These are phyloP conservation scores for Phyllostomus hastatus DNA, from an alignment of 2,113 vertebrate genomes.

Conservation along the genomic window DNA sequence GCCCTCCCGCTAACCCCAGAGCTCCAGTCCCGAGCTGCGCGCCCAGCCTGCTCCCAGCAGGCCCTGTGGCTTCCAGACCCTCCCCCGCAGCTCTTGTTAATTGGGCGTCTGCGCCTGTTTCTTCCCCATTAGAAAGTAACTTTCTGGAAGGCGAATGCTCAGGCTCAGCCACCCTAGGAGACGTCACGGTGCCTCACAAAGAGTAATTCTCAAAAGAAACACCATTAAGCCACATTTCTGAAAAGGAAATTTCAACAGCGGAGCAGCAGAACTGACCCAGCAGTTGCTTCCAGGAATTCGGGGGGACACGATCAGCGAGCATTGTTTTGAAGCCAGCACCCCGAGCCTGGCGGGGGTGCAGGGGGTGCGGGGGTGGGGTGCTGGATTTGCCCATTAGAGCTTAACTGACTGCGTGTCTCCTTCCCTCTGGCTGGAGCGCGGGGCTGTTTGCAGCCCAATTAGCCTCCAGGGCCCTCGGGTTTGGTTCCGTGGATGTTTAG, in stretches of 20 bases:
- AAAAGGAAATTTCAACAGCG: neutral
- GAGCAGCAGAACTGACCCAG: neutral
- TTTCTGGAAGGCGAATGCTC: neutral
- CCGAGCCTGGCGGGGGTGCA: neutral
- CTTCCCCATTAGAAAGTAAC: neutral
- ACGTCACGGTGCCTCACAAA: too few species aligned
- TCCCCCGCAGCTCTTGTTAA: neutral
- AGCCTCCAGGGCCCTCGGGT: conserved; percentile 43
- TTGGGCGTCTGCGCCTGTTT: neutral
- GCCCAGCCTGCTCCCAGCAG: neutral
- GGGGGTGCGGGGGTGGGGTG: neutral
- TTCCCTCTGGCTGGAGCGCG: conserved; percentile 19
- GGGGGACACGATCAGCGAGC: rapidly evolving
- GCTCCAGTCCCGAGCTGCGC: rapidly evolving
- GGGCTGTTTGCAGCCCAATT: conserved; percentile 16
- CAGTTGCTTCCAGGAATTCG: neutral
- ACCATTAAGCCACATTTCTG: neutral
- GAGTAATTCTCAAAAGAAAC: neutral
- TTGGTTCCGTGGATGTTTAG: conserved; percentile 53
- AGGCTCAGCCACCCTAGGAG: neutral
- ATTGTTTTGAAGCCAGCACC: neutral
- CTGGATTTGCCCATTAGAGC: neutral
- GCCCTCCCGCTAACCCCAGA: neutral
- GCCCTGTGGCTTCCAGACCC: rapidly evolving
- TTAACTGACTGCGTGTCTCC: neutral